Percentiles rank a stretch among this genome's conserved stretches.
Conservation (phyloP, 2,888 invertebrate genomes). For the Octonoba sinensis region DNA sequence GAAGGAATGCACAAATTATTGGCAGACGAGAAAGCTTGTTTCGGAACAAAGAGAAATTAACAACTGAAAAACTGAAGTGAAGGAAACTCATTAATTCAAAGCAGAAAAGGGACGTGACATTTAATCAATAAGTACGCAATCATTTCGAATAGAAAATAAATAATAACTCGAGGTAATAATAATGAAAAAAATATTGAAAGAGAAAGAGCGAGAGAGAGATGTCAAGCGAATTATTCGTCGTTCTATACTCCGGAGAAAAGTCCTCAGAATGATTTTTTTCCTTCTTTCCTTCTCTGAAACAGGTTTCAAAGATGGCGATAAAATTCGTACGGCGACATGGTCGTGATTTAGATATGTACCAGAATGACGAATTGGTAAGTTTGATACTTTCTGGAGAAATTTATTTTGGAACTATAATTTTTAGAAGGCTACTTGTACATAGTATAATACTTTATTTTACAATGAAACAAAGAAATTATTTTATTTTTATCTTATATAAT, state of each 20-base stretch:
- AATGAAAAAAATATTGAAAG: conserved; percentile 27
- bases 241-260: conserved; percentile 1
- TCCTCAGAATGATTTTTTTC: background rate
- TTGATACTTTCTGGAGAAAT: background rate
- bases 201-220: conserved; percentile 26
- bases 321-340: background rate
- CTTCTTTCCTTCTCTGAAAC: background rate
- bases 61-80: conserved; percentile 21
- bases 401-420: background rate
- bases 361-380: background rate
- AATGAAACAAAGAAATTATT: too few species aligned
- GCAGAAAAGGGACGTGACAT: conserved; percentile 45
- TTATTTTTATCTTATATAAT: too few species aligned
- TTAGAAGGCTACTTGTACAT: too few species aligned
- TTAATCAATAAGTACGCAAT: conserved; percentile 59
- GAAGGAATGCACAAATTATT: conserved; percentile 30
- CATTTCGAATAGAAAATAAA: conserved; percentile 60
- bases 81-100: conserved; percentile 59
- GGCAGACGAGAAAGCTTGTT: conserved; percentile 50
- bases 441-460: too few species aligned
- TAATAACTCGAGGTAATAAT: conserved; percentile 51
- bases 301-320: background rate
- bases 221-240: conserved; percentile 48
- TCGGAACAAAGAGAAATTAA: conserved; percentile 51
- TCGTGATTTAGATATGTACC: background rate